Evolutionary conservation across 2,888 invertebrate species (phyloP).

Genomic region (Mamestra brassicae): DNA sequence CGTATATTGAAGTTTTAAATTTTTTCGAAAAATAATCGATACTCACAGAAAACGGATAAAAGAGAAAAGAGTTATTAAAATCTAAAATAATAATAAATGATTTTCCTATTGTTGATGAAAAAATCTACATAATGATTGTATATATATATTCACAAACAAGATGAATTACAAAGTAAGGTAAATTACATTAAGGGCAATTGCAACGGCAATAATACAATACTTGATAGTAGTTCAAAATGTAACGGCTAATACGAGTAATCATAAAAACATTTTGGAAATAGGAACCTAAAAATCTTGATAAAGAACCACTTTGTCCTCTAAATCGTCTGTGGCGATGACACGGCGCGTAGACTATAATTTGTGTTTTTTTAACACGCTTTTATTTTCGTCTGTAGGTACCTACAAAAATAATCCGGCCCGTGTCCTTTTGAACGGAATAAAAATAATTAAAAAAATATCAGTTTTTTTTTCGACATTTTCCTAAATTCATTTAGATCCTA

Average conservation of each 20-base stretch:
- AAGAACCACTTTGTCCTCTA: conserved; percentile 26
- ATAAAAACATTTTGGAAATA: conserved; percentile 30
- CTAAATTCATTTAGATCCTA: background rate
- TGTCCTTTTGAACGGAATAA: background rate
- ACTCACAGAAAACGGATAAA: background rate
- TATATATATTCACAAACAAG: too few species aligned
- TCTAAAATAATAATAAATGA: too few species aligned
- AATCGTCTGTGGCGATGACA: conserved; percentile 8
- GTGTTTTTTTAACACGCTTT: conserved; percentile 3
- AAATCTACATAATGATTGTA: too few species aligned
- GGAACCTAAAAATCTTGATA: conserved; percentile 22
- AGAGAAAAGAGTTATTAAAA: background rate
- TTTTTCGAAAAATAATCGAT: background rate
- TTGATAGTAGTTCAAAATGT: conserved; percentile 27
- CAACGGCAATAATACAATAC: conserved; percentile 7
- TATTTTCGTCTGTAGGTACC: too few species aligned
- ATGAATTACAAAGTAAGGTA: too few species aligned
- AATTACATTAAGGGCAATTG: conserved; percentile 23
- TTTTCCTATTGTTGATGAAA: too few species aligned
- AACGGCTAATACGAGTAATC: conserved; percentile 22
- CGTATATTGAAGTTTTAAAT: background rate
- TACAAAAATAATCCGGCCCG: background rate
- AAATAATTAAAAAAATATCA: too few species aligned
- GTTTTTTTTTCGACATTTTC: conserved; percentile 1
- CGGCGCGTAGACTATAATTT: background rate